Evolutionary conservation across 2,113 vertebrate species (phyloP).

Genomic region (Silurus meridionalis): DNA sequence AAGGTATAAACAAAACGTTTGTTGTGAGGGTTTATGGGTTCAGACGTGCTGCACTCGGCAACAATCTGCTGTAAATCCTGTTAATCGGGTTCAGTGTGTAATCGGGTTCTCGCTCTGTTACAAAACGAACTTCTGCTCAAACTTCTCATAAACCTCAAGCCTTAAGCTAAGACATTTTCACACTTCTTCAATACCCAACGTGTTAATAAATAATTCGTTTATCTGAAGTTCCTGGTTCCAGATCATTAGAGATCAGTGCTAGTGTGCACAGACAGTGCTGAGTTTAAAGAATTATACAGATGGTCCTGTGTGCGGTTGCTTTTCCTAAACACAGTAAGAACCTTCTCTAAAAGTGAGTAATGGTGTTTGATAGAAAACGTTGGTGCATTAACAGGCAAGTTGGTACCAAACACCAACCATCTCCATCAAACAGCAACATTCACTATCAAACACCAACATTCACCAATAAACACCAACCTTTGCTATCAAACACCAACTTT

Average conservation of each 20-base stretch:
- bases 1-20: neutral
- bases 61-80: neutral
- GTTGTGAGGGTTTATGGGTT: neutral
- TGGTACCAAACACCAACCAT: neutral
- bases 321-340: neutral
- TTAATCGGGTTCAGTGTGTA: neutral
- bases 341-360: neutral
- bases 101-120: neutral
- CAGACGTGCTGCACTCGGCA: slow-evolving; percentile 2
- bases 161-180: neutral
- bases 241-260: neutral
- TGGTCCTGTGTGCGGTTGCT: neutral
- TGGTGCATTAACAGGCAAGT: neutral
- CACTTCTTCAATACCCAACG: neutral
- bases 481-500: too few relatives aligned
- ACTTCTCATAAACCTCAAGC: neutral
- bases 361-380: neutral
- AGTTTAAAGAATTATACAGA: neutral
- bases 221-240: neutral
- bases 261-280: too few relatives aligned
- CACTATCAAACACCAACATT: too few relatives aligned
- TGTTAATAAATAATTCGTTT: neutral
- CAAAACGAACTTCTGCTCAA: neutral
- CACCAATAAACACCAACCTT: too few relatives aligned
- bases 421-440: too few relatives aligned